Evolutionary conservation across 1,140 invertebrate species (phyloP), one percentile per base, ranked within the genome.

Genomic region (Oryzaephilus surinamensis): DNA sequence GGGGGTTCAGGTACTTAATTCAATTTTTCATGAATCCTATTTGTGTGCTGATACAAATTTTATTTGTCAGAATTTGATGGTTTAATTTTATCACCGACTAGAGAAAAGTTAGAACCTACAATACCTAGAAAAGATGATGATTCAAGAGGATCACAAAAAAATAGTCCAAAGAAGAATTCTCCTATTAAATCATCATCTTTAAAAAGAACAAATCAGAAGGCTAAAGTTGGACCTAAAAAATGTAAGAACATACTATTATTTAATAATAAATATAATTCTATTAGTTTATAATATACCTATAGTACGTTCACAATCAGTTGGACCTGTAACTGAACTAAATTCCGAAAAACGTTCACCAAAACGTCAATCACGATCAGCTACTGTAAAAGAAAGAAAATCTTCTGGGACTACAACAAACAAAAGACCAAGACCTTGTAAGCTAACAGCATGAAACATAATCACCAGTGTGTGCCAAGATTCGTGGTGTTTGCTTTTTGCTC

Each of bases 261-360:
- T 16, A 26, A 33, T 32, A 6, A 15, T 36, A 18, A 24, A 12
- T 7, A 27, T 13, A 23, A n/a, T 35, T 14, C 8, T 13, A 6
- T 23, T 35, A 8, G 23, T 23, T 5, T 8, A n/a, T n/a, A n/a
- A n/a, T n/a, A n/a, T 30, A n/a, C 30, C 50, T 54, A 41, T 54
- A 70, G 79, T 72, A 53, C 73, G 79, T 44, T 81, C 78, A 13
- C 77, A 81, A 58, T 81, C 79, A 26, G 73, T 78, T 45, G 79
- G 77, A 38, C 77, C 77, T 7, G 63, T 62, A 40, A 53, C 54
- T 32, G 64, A 66, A 40, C 52, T 56, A 36, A 56, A 58, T 48
- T 62, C 52, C 45, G 75, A 79, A 48, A 78, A 76, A 60, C 67
- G 74, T 45, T 82, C 81, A 12, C 82, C 83, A 15, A 83, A 84